Conservation (phyloP, 2,113 vertebrate species). For the Perccottus glenii region DNA sequence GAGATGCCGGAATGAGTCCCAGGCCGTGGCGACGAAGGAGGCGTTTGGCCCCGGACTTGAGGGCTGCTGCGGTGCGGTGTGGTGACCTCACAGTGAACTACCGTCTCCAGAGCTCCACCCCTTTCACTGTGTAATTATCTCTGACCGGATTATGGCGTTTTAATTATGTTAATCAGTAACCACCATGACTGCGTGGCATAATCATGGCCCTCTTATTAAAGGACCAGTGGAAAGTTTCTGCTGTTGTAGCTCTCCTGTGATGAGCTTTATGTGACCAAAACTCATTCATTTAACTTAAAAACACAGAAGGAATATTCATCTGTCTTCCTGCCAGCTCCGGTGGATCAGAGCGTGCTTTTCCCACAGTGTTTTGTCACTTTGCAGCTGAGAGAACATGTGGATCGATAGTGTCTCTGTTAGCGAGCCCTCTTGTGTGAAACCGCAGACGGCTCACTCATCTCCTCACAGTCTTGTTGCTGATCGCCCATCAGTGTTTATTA, state of each 20-base stretch:
- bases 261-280: too few relatives aligned
- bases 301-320: not conserved
- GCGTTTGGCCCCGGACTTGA: slow-evolving; percentile 37
- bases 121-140: slow-evolving; percentile 51
- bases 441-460: slow-evolving; percentile 53
- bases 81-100: slow-evolving; percentile 72
- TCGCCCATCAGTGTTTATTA: slow-evolving; percentile 45
- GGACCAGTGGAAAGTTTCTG: too few relatives aligned
- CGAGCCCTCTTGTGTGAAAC: slow-evolving; percentile 53
- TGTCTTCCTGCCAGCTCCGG: not conserved
- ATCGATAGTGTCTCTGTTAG: slow-evolving; percentile 53
- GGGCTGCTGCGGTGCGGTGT: slow-evolving; percentile 53
- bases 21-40: too few relatives aligned
- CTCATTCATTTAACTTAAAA: too few relatives aligned
- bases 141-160: slow-evolving; percentile 43
- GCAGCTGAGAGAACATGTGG: slow-evolving; percentile 42
- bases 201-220: too few relatives aligned
- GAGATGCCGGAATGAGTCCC: slow-evolving; percentile 54
- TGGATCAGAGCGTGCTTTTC: slow-evolving; percentile 13
- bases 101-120: slow-evolving; percentile 48
- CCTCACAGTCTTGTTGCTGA: slow-evolving; percentile 33
- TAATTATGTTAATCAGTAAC: slow-evolving; percentile 64
- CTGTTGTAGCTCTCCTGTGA: too few relatives aligned
- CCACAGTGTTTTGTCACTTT: slow-evolving; percentile 61
- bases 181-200: slow-evolving; percentile 23